Conservation (phyloP, 2,888 invertebrate species). For the Ernsta delagoae region DNA sequence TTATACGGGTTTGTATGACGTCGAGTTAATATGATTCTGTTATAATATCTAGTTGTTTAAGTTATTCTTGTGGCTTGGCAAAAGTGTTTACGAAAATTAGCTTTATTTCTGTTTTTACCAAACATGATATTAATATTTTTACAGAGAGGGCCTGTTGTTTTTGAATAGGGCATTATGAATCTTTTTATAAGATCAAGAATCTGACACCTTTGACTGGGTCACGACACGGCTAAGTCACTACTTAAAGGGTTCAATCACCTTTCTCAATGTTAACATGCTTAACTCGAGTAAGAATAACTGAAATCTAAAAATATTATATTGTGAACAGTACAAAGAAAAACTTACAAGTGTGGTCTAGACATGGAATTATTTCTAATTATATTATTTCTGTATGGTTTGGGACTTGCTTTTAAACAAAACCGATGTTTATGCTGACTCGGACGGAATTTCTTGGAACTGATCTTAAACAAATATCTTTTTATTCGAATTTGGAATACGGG, state of each 20-base stretch:
- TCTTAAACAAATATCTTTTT: too few relatives aligned
- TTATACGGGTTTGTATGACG: constrained; percentile 23
- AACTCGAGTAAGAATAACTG: neutral
- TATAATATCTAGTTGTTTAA: constrained; percentile 9
- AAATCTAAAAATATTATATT: neutral
- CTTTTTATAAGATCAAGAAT: neutral
- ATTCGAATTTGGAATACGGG: too few relatives aligned
- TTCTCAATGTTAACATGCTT: neutral
- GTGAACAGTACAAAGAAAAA: neutral
- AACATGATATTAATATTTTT: neutral
- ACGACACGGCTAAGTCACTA: neutral
- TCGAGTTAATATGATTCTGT: constrained; percentile 22
- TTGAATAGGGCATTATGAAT: neutral
- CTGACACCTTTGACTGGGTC: neutral
- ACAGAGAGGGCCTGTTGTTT: neutral
- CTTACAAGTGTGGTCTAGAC: constrained; percentile 9
- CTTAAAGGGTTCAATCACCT: neutral
- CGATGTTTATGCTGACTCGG: too few relatives aligned
- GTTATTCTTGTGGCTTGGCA: constrained; percentile 2
- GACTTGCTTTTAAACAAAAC: neutral
- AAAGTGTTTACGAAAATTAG: neutral
- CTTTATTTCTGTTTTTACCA: neutral
- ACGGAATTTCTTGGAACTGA: too few relatives aligned
- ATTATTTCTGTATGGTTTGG: too few relatives aligned
- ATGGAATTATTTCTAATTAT: neutral